A percentile compares a stretch with the other conserved stretches of the same genome.
These are phyloP conservation scores for Ochropacha duplaris DNA, from an alignment of 2,888 invertebrate genomes.

Conservation along the genomic window DNA sequence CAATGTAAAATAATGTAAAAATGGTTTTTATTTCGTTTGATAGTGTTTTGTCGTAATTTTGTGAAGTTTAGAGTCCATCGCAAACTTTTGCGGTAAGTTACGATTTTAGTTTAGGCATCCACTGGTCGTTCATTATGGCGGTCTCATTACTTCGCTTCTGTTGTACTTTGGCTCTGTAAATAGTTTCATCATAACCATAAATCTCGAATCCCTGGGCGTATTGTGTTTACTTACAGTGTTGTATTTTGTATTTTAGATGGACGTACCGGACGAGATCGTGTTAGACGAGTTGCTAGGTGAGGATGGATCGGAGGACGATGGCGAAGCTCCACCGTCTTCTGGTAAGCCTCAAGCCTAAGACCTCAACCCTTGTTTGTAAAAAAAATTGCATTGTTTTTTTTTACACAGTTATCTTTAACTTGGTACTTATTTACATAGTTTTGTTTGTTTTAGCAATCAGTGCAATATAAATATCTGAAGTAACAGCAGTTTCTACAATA, in stretches of 20 bases:
- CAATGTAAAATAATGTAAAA: conserved; percentile 56
- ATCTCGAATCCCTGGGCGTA: conserved; percentile 15
- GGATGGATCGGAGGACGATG: conserved; percentile 89
- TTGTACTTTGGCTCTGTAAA: conserved; percentile 35
- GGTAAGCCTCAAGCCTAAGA: conserved; percentile 62
- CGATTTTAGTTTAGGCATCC: conserved; percentile 53
- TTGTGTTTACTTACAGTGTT: too few relatives aligned
- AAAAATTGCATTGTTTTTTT: too few relatives aligned
- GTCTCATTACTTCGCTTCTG: conserved; percentile 58
- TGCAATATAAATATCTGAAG: too few relatives aligned
- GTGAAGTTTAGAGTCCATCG: conserved; percentile 66
- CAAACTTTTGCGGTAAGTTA: conserved; percentile 75
- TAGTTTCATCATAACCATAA: conserved; percentile 50
- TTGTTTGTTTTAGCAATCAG: too few relatives aligned
- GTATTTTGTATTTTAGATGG: conserved; percentile 66
- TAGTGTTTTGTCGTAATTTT: conserved; percentile 59
- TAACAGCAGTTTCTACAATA: background rate
- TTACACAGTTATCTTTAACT: too few relatives aligned
- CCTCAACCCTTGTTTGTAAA: background rate
- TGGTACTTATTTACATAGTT: too few relatives aligned
- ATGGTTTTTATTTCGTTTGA: conserved; percentile 58
- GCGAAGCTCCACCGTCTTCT: conserved; percentile 84
- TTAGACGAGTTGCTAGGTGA: conserved; percentile 88
- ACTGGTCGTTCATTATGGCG: conserved; percentile 82
- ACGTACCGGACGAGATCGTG: conserved; percentile 76